A percentile compares a stretch with the other conserved stretches of the same genome.
Conservation (phyloP, 1,140 invertebrate genomes). For the Nylanderia fulva region DNA sequence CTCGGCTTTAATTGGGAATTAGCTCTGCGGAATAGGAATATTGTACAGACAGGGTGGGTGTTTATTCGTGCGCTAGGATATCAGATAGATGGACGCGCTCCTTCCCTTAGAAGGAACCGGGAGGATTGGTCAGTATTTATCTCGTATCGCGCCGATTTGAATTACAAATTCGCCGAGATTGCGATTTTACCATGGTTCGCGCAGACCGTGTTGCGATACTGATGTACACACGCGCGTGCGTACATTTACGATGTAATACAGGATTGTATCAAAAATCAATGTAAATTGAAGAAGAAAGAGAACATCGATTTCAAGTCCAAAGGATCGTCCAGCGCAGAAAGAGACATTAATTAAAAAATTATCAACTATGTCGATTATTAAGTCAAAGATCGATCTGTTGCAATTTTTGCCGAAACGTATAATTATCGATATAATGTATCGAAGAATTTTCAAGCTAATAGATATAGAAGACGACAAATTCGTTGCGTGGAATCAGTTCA, state of each 20-base stretch:
- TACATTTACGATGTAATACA: background rate
- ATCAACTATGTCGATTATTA: background rate
- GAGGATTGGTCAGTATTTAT: slow-evolving; percentile 69
- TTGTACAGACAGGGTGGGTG: slow-evolving; percentile 1
- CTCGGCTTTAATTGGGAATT: slow-evolving; percentile 50
- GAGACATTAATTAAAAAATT: background rate
- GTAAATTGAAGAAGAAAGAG: background rate
- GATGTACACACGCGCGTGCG: background rate
- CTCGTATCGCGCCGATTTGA: slow-evolving; percentile 70
- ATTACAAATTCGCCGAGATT: slow-evolving; percentile 75
- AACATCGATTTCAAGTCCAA: background rate
- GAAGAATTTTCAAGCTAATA: too few species aligned
- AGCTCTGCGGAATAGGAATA: slow-evolving; percentile 37
- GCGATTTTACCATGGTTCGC: background rate
- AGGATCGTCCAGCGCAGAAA: background rate
- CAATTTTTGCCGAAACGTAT: background rate
- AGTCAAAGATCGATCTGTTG: background rate
- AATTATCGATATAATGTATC: background rate
- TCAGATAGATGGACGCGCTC: background rate
- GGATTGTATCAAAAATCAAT: background rate
- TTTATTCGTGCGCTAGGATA: slow-evolving; percentile 9
- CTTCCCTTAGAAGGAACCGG: slow-evolving; percentile 19
- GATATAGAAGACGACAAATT: background rate
- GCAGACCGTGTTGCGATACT: background rate
- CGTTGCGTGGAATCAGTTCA: slow-evolving; percentile 16